Percentiles rank a stretch among this genome's conserved stretches.
Evolutionary conservation across 92 coral and sea anemone species (phyloP).

Genomic region (Porites cylindrica): DNA sequence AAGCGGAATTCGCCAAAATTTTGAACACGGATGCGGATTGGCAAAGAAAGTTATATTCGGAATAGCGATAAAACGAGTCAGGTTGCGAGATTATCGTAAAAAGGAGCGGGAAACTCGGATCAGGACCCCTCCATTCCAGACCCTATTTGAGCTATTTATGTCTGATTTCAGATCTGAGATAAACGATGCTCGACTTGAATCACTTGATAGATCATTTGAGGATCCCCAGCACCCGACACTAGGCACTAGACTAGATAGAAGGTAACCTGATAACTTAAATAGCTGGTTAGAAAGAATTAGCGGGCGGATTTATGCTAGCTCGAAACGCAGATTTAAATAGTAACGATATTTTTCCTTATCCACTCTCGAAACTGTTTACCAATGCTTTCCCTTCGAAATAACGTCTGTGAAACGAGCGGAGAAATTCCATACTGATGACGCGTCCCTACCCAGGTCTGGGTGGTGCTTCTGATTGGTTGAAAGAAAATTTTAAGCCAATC

Average conservation of each 20-base stretch:
- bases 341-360: neutral
- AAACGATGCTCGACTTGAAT: conserved; percentile 92
- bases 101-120: too few species aligned
- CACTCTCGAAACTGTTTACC: neutral
- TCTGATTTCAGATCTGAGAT: conserved; percentile 86
- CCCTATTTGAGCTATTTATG: neutral
- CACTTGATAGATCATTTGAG: conserved; percentile 94
- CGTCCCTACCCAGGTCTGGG: too few species aligned
- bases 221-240: conserved; percentile 92
- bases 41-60: too few species aligned
- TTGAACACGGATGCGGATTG: too few species aligned
- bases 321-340: neutral
- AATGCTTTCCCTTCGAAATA: too few species aligned
- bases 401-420: too few species aligned
- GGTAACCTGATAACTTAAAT: conserved; percentile 54
- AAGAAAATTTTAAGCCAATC: too few species aligned
- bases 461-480: too few species aligned
- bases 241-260: conserved; percentile 96
- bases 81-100: too few species aligned
- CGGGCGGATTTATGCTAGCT: neutral
- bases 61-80: too few species aligned
- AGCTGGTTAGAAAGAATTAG: neutral
- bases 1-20: too few species aligned
- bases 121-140: neutral
- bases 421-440: too few species aligned